phyloP scores from a whole-genome alignment of 1,140 invertebrate species.

The Ostrea edulis region DNA sequence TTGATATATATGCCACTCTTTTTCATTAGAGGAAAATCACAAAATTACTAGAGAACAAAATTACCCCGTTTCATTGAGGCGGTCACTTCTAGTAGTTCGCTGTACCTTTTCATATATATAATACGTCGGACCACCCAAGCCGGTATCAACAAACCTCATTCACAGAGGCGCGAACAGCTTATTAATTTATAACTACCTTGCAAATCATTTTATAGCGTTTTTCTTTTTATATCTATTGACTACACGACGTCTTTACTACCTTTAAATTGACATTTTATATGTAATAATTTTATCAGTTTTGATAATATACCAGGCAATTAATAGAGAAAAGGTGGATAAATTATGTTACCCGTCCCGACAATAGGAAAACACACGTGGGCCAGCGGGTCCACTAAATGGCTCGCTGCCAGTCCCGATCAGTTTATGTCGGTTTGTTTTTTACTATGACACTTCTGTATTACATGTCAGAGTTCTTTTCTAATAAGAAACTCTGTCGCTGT shows the following conservation, averaged over 20 bases:
- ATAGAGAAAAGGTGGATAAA: conserved; percentile 19
- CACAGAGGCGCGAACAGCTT: conserved; percentile 32
- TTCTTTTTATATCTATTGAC: conserved; percentile 5
- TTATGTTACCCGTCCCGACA: conserved; percentile 1
- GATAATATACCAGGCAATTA: neutral
- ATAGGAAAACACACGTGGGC: neutral
- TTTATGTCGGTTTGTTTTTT: conserved; percentile 11
- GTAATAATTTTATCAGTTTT: neutral
- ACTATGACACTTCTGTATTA: neutral
- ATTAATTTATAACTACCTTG: conserved; percentile 39
- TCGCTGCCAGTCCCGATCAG: conserved; percentile 5
- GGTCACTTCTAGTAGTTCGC: conserved; percentile 22
- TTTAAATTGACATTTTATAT: neutral
- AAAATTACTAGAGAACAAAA: neutral
- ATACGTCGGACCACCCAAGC: conserved; percentile 15
- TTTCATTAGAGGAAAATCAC: neutral
- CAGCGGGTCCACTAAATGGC: neutral
- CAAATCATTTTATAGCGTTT: conserved; percentile 19
- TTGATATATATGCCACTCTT: conserved; percentile 15
- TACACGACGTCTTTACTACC: neutral
- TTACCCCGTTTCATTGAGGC: neutral
- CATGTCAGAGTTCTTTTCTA: neutral
- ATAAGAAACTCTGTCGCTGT: neutral
- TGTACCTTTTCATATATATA: conserved; percentile 24
- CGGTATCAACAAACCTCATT: conserved; percentile 30